phyloP scores from a whole-genome alignment of 2,888 invertebrate species.

The Andrena haemorrhoa region DNA sequence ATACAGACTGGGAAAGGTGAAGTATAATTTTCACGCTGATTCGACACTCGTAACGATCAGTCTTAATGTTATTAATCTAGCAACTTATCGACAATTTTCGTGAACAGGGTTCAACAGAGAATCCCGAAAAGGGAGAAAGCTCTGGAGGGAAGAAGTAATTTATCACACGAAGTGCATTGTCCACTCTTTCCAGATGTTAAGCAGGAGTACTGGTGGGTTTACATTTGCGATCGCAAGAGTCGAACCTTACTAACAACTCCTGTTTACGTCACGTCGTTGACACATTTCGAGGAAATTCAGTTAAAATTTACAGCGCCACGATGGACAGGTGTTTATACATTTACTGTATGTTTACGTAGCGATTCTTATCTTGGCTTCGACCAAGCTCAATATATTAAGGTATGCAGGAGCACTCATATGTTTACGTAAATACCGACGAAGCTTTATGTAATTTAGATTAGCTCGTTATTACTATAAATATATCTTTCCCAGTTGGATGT shows the following conservation, averaged over 20 bases:
- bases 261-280: conserved; percentile 96
- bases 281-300: conserved; percentile 95
- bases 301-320: conserved; percentile 97
- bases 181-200: conserved; percentile 98
- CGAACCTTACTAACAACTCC: conserved; percentile 96
- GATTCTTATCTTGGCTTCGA: conserved; percentile 99
- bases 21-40: background rate
- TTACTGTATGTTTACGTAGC: conserved; percentile 94
- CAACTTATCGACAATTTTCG: conserved; percentile 6
- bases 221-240: conserved; percentile 97
- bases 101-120: conserved; percentile 91
- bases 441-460: background rate
- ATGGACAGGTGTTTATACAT: conserved; percentile 96
- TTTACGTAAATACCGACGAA: background rate
- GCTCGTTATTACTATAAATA: conserved; percentile 1
- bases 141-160: conserved; percentile 96
- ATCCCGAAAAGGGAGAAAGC: conserved; percentile 94
- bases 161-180: conserved; percentile 98
- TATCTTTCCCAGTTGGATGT: conserved; percentile 92
- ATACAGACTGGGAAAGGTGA: conserved; percentile 95
- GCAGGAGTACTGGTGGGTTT: conserved; percentile 99
- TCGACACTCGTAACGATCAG: background rate
- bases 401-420: conserved; percentile 75
- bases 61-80: background rate
- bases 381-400: conserved; percentile 96